Percentiles rank a stretch among this genome's conserved stretches.
Conservation (phyloP, 1,140 invertebrate species). For the Brachionus plicatilis region DNA sequence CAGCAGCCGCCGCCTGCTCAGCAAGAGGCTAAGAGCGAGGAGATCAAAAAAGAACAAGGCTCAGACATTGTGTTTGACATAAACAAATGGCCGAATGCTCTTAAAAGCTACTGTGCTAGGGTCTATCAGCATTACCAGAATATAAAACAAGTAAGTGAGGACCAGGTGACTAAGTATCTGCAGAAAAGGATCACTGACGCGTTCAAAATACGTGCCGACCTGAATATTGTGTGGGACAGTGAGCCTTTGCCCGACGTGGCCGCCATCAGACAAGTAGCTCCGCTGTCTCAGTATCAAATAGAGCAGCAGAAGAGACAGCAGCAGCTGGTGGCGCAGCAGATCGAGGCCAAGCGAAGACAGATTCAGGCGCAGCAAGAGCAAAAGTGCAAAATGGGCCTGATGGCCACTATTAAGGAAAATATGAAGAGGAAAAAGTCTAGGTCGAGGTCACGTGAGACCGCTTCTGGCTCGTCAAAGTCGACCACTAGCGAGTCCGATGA, state of each 20-base stretch:
- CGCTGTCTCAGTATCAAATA: slow-evolving; percentile 30
- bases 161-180: slow-evolving; percentile 39
- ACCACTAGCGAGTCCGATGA: not conserved
- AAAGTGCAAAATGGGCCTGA: not conserved
- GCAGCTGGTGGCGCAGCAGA: not conserved
- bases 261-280: slow-evolving; percentile 7
- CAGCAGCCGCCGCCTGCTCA: not conserved
- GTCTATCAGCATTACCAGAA: slow-evolving; percentile 37
- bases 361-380: not conserved
- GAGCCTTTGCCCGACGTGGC: slow-evolving; percentile 22
- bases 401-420: slow-evolving; percentile 1
- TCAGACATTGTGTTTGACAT: slow-evolving; percentile 37
- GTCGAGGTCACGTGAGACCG: not conserved
- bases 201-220: slow-evolving; percentile 14
- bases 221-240: not conserved
- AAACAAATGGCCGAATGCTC: slow-evolving; percentile 28
- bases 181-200: slow-evolving; percentile 37
- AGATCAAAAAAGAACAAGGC: not conserved
- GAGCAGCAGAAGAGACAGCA: slow-evolving; percentile 25
- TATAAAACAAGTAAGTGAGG: slow-evolving; percentile 27
- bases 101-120: slow-evolving; percentile 30
- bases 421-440: not conserved
- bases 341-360: not conserved
- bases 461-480: not conserved
- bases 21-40: not conserved